These are phyloP conservation scores for Ostrea edulis DNA, from an alignment of 1,140 invertebrate species.

Conservation along the genomic window DNA sequence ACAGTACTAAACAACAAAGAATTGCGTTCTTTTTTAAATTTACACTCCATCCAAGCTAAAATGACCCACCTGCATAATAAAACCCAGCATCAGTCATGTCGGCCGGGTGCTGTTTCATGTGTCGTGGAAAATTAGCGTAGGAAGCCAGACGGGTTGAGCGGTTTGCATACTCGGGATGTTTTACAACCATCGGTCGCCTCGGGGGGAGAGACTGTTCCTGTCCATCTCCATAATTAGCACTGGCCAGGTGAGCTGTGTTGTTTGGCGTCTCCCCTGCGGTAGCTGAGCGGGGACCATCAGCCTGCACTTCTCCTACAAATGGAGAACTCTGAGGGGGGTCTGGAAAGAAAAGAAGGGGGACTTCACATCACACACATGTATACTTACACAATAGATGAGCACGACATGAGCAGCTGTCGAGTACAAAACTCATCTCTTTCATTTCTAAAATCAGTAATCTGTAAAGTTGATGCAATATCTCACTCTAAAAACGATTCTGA, in stretches of 20 bases:
- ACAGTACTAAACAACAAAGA: no score
- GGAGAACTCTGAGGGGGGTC: not conserved
- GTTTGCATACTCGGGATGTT: not conserved
- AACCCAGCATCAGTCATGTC: constrained; percentile 11
- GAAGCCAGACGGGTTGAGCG: not conserved
- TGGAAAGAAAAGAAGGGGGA: no score
- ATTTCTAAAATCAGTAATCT: no score
- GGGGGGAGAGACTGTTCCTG: not conserved
- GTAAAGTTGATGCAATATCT: no score
- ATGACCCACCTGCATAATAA: not conserved
- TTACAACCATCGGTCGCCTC: not conserved
- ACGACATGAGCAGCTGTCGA: no score
- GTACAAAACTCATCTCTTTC: no score
- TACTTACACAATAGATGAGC: no score
- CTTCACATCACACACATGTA: no score
- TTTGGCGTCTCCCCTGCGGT: not conserved
- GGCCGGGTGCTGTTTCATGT: constrained; percentile 13
- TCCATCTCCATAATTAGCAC: not conserved
- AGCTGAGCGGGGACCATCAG: not conserved
- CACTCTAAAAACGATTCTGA: no score
- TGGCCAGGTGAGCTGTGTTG: constrained; percentile 10
- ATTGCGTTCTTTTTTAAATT: no score
- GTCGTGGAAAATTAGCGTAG: not conserved
- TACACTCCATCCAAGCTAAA: not conserved
- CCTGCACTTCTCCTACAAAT: not conserved